Conservation (phyloP, 2,797 vertebrate genomes). For the Sardinella longiceps region DNA sequence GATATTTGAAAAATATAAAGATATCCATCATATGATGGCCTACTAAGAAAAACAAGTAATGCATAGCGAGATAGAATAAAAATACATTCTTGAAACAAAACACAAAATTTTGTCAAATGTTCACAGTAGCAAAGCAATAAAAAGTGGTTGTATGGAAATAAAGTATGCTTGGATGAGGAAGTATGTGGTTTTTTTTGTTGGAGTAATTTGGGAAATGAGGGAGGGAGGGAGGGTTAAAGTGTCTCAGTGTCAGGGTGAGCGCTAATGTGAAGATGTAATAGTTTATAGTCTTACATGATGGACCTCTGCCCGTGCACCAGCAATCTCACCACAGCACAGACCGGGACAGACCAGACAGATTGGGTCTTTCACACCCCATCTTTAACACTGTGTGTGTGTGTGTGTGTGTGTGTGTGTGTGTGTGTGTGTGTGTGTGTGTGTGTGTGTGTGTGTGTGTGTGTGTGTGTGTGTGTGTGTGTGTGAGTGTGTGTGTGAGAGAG, state of each 20-base stretch:
- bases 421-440: neutral
- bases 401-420: conserved; percentile 3
- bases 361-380: conserved; percentile 53
- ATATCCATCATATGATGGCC: too few relatives aligned
- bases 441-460: too few relatives aligned
- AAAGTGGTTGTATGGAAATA: neutral
- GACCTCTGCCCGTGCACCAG: conserved; percentile 39
- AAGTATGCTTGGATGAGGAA: neutral
- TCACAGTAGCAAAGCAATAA: neutral
- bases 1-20: too few relatives aligned
- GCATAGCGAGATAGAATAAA: too few relatives aligned
- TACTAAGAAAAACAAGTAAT: too few relatives aligned
- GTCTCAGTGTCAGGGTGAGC: neutral
- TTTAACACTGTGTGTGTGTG: neutral
- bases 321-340: conserved; percentile 46
- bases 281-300: conserved; percentile 37
- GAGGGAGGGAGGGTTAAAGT: neutral
- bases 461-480: neutral
- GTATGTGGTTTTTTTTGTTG: neutral
- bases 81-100: too few relatives aligned
- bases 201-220: neutral
- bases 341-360: conserved; percentile 39
- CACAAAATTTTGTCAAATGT: neutral
- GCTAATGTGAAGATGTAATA: conserved; percentile 37
- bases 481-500: neutral